Conservation (phyloP, 2,113 vertebrate genomes). For the Trematomus loennbergii region DNA sequence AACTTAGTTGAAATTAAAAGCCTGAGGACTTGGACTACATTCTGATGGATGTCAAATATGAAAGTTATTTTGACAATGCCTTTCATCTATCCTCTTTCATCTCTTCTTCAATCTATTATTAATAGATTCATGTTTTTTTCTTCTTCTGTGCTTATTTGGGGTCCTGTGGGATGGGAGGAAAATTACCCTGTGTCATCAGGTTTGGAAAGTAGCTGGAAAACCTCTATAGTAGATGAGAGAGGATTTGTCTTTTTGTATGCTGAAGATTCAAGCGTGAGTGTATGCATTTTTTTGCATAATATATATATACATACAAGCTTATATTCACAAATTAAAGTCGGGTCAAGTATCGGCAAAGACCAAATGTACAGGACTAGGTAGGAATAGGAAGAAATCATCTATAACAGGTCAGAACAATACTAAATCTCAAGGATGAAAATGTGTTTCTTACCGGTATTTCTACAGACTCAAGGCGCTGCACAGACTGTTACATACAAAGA, state of each 20-base stretch:
- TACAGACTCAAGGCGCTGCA: background rate
- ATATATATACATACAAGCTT: slow-evolving; percentile 8
- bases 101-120: slow-evolving; percentile 24
- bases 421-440: background rate
- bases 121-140: slow-evolving; percentile 16
- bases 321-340: background rate
- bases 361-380: background rate
- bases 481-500: slow-evolving; percentile 17
- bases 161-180: background rate
- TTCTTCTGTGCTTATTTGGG: slow-evolving; percentile 6
- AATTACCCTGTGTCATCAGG: background rate
- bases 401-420: background rate
- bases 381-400: background rate
- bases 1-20: slow-evolving; percentile 22
- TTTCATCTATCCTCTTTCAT: slow-evolving; percentile 47
- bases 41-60: background rate
- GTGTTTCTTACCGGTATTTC: slow-evolving; percentile 5
- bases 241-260: background rate
- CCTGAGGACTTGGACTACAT: slow-evolving; percentile 1
- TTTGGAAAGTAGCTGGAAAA: background rate
- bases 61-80: slow-evolving; percentile 27
- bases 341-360: no score
- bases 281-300: background rate
- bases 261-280: background rate
- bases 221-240: background rate